phyloP scores from a whole-genome alignment of 2,797 vertebrate species.

The Cheirogaleus major region DNA sequence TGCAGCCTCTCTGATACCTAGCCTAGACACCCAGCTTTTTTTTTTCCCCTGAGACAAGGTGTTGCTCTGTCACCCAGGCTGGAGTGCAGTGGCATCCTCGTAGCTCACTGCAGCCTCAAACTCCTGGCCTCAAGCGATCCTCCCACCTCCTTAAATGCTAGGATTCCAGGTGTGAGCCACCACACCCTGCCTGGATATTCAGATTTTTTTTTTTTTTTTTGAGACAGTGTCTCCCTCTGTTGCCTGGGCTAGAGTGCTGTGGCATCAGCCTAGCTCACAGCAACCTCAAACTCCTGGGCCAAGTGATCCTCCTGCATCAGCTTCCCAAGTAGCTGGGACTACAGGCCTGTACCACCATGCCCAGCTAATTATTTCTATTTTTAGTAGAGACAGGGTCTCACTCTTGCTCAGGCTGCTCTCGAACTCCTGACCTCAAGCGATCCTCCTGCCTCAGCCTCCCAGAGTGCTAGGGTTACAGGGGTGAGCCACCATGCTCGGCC shows the following conservation, averaged over 20 bases:
- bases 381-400: background rate
- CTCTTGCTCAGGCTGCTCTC: background rate
- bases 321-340: background rate
- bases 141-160: background rate
- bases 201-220: background rate
- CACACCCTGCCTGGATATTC: background rate
- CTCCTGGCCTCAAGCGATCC: background rate
- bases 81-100: background rate
- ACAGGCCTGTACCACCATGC: background rate
- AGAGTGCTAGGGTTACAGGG: background rate
- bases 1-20: background rate
- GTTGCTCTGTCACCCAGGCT: background rate
- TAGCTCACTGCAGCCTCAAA: background rate
- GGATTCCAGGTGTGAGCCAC: background rate
- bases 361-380: background rate
- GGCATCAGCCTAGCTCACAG: too few relatives aligned
- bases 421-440: background rate
- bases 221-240: too few relatives aligned
- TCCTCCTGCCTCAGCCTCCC: background rate
- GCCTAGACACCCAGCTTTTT: too few relatives aligned
- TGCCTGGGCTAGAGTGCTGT: too few relatives aligned
- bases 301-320: background rate
- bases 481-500: background rate
- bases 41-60: background rate
- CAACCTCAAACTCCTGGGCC: background rate